A percentile compares a stretch with the other conserved stretches of the same genome.
Conservation (phyloP, 2,113 vertebrate genomes). For the Salvelinus fontinalis region DNA sequence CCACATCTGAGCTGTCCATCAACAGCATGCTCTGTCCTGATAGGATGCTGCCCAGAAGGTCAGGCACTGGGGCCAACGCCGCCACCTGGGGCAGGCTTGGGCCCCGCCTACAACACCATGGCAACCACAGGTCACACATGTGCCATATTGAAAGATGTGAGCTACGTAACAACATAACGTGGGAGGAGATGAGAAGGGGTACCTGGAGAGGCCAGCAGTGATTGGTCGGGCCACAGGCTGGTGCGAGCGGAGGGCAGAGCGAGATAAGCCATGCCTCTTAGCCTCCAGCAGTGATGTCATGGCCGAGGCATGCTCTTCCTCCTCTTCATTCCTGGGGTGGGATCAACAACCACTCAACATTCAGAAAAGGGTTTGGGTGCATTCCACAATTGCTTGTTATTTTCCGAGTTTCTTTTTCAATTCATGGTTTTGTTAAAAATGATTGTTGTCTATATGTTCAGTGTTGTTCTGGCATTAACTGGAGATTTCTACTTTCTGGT, state of each 20-base stretch:
- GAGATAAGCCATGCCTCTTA: conserved; percentile 87
- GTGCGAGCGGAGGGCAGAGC: conserved; percentile 90
- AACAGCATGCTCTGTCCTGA: conserved; percentile 90
- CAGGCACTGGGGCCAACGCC: conserved; percentile 81
- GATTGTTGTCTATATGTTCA: too few relatives aligned
- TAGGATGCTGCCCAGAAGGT: conserved; percentile 93
- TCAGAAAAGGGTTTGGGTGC: too few relatives aligned
- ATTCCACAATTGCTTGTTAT: too few relatives aligned
- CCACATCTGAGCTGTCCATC: conserved; percentile 87
- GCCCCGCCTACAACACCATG: conserved; percentile 53
- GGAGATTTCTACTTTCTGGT: too few relatives aligned
- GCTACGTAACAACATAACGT: too few relatives aligned
- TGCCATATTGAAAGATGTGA: not conserved
- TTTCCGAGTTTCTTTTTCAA: too few relatives aligned
- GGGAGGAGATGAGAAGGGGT: conserved; percentile 12
- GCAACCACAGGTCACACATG: conserved; percentile 10
- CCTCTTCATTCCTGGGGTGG: conserved; percentile 49
- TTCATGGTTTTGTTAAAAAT: too few relatives aligned
- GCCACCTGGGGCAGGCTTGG: conserved; percentile 47
- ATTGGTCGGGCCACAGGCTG: conserved; percentile 92
- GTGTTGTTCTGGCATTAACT: too few relatives aligned
- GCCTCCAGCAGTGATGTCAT: conserved; percentile 78
- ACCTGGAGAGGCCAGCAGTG: conserved; percentile 84
- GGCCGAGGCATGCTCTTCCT: conserved; percentile 66
- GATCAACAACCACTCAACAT: too few relatives aligned